Base-by-base conservation (phyloP, 1,140 invertebrate species). In the Saxidomus purpurata region DNA sequence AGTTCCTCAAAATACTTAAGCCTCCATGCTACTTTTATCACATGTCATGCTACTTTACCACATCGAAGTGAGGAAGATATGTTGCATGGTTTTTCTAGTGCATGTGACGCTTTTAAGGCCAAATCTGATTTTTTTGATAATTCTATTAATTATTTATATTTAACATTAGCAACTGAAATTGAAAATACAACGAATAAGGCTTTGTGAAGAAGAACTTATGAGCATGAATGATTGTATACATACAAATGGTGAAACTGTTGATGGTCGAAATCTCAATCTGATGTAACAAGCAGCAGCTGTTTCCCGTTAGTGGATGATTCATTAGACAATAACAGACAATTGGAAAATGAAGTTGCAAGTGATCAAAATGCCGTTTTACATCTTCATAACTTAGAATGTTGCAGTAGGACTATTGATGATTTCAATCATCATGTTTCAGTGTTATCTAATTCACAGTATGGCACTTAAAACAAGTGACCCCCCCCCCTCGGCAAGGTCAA, bases 131-230 rank as follows among this genome's bases (percentile, higher is more conserved):
- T 63, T 34, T 83, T 90, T 67, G 76, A 90, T 90, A 52, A 49
- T 25, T 47, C 28, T 49, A 67, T 83, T 49, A 31, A 71, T 77
- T 84, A 83, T 69, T 52, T 47, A 17, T 87, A 49, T 63, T 36
- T 52, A 47, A 69, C 89, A 28, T 38, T 88, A 25, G 71, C 69
- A 22, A 49, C 43, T 59, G 61, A 90, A 84, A 88, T 90, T 52
- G 84, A 90, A 88, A 90, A 83, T 81, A 67, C 80, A 71, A 67
- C 82, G 82, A 38, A 90, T 90, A 28, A 52, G 61, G 17, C 25
- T 88, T 19, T 15, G 17, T n/a, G 52, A 83, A 71, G 4, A 84
- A 79, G 90, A 90, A 31, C 71, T 81, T 40, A 59, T 55, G 28
- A 52, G 69, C 55, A 13, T 25, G 36, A 55, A 77, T 38, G n/a